Evolutionary conservation across 2,113 vertebrate species (phyloP).

Genomic region (Gorilla gorilla): DNA sequence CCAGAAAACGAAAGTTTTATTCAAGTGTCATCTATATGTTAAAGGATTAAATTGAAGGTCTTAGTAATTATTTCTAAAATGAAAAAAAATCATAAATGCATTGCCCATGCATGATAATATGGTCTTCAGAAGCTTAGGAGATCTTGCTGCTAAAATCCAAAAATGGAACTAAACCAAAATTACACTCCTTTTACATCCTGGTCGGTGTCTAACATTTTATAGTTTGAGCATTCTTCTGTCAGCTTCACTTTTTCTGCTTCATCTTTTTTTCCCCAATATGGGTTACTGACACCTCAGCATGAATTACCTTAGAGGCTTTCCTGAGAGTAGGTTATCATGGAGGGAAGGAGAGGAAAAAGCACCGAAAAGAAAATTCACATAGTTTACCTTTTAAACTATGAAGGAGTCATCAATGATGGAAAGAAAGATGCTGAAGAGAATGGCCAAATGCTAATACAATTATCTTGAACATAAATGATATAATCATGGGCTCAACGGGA

Average conservation of each 20-base stretch:
- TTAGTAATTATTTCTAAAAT: constrained; percentile 32
- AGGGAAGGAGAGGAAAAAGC: neutral
- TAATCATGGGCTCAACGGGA: neutral
- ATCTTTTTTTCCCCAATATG: neutral
- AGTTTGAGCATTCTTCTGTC: neutral
- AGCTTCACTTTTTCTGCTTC: neutral
- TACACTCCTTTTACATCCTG: neutral
- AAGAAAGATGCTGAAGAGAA: neutral
- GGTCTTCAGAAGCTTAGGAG: neutral
- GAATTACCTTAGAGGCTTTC: neutral
- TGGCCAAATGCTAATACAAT: neutral
- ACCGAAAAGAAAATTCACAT: neutral
- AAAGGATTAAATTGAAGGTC: neutral
- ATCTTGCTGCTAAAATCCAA: neutral
- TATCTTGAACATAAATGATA: neutral
- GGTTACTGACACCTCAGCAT: no score
- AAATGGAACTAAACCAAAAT: neutral
- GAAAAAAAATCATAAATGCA: neutral
- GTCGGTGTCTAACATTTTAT: neutral
- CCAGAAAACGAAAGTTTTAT: constrained; percentile 21
- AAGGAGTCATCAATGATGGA: neutral
- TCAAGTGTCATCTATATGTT: neutral
- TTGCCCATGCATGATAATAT: neutral
- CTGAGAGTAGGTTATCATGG: neutral
- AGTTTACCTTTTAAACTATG: neutral